Base-by-base conservation (phyloP, 2,113 vertebrate genomes). In the Oryzias javanicus region DNA sequence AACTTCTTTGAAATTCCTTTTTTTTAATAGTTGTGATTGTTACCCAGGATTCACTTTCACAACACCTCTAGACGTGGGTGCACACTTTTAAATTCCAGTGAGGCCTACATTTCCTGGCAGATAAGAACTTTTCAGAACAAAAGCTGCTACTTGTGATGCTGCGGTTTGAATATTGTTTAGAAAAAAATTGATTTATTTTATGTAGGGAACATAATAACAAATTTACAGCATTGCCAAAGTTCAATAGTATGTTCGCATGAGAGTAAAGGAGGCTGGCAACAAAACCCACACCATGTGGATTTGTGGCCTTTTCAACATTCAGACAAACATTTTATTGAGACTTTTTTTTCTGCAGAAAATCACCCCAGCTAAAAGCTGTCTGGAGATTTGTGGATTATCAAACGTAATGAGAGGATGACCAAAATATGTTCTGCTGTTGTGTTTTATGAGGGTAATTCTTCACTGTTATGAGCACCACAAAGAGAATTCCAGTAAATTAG, bases 381-480 rank as follows among this genome's bases (percentile, higher is more conserved):
- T 56, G 67, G 51, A 60, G 42, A 14, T 54, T 29, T 70, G 58
- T 25, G 58, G 27, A 49, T 60, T 60, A 58, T 66, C 56, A 66
- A 50, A 15, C 42, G 52, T 29, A 65, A 65, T 55, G 49, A 35
- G 42, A 22, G 51, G 15, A 64, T 45, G 53, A 16, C 68, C 45
- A 42, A 16, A 60, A 44, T 44, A 54, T 10, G 18, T 40, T 20
- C 13, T 15, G 52, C 46, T 64, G 40, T 19, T 57, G 22, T 25
- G 29, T 66, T 69, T 55, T 19, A 61, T 44, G 15, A 56, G 47
- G 57, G 53, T 62, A 63, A 27, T 64, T 65, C 60, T 62, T 67
- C 24, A 51, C 16, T 44, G n/a, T 60, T 40, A 14, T 17, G 44
- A 55, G 16, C 19, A 13, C 16, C 27, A 60, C 55, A 59, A 20